Percentiles rank a stretch among this genome's conserved stretches.
Evolutionary conservation across 1,140 invertebrate species (phyloP).

Genomic region (Pseudomyrmex concolor): DNA sequence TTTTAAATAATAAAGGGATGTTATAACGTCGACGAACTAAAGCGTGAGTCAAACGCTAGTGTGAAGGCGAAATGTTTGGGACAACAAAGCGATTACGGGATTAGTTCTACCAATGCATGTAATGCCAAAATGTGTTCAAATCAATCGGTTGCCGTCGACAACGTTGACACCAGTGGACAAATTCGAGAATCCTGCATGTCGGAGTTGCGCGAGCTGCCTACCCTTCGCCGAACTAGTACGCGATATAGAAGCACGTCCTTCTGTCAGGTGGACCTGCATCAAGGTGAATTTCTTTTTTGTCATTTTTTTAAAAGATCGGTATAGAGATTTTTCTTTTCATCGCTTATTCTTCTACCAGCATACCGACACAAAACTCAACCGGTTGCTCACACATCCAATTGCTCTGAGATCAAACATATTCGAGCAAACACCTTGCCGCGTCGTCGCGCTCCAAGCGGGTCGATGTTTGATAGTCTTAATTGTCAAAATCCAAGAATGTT

Average conservation of each 20-base stretch:
- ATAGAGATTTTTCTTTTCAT: too few species aligned
- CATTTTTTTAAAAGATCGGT: too few species aligned
- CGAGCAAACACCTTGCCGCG: too few species aligned
- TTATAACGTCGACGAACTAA: slow-evolving; percentile 73
- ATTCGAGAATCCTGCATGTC: slow-evolving; percentile 76
- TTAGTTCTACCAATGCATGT: slow-evolving; percentile 76
- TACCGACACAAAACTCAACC: too few species aligned
- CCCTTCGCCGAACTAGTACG: slow-evolving; percentile 71
- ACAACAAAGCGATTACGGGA: slow-evolving; percentile 81
- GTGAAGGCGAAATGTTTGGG: slow-evolving; percentile 72
- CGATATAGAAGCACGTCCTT: slow-evolving; percentile 93
- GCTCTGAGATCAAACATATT: too few species aligned
- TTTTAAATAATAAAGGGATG: slow-evolving; percentile 62
- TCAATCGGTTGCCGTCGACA: slow-evolving; percentile 35
- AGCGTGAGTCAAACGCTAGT: slow-evolving; percentile 61
- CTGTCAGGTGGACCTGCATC: slow-evolving; percentile 91
- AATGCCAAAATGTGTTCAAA: slow-evolving; percentile 74
- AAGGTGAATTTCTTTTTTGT: slow-evolving; percentile 72
- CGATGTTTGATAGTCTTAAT: too few species aligned
- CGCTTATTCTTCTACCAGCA: too few species aligned
- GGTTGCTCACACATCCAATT: too few species aligned
- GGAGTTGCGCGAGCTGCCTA: slow-evolving; percentile 82
- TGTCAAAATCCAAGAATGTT: too few species aligned
- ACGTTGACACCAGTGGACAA: slow-evolving; percentile 72
- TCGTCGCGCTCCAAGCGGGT: too few species aligned